Evolutionary conservation across 2,113 vertebrate species (phyloP), one percentile per base, ranked within the genome.

Genomic region (Cyanoderma ruficeps): DNA sequence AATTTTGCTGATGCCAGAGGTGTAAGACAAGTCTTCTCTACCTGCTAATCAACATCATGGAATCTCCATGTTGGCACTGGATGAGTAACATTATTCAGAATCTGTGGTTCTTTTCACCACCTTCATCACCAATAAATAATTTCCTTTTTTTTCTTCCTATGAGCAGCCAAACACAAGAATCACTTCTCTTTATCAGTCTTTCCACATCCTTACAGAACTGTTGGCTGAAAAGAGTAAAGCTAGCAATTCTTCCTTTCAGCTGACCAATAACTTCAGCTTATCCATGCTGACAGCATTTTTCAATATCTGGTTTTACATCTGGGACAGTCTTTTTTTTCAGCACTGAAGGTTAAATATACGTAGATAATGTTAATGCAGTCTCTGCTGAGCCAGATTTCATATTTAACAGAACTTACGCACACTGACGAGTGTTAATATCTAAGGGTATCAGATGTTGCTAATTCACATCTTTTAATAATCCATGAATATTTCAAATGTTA

Each of bases 401-500:
- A 75, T 87, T 89, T 92, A 93, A 77, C 49, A 83, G 89, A 89
- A 74, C 5, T 67, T 74, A 67, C 2, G 35, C 41, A 74, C 39
- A n/a, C 8, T 60, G 37, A 70, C 63, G 60, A 92, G 35, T 60
- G 50, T 33, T 89, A 92, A 87, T 87, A 87, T 87, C 69, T 71
- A 71, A 83, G 72, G 41, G 57, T 67, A 92, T 84, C 84, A 90
- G 69, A 84, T 78, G 77, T 71, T 78, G 44, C 56, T 90, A 91
- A 81, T 81, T 92, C 77, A 85, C 81, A 87, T 87, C 37, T 90
- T 87, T 87, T 69, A 91, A 56, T 89, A 92, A 92, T 24, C 42
- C 41, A 75, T 59, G 55, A 94, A 93, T 88, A 92, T 78, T 86
- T 87, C 31, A 89, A 89, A 92, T 69, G 79, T 74, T 94, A 92